Base-by-base conservation (phyloP, 2,113 vertebrate genomes). In the Tachysurus vachellii region DNA sequence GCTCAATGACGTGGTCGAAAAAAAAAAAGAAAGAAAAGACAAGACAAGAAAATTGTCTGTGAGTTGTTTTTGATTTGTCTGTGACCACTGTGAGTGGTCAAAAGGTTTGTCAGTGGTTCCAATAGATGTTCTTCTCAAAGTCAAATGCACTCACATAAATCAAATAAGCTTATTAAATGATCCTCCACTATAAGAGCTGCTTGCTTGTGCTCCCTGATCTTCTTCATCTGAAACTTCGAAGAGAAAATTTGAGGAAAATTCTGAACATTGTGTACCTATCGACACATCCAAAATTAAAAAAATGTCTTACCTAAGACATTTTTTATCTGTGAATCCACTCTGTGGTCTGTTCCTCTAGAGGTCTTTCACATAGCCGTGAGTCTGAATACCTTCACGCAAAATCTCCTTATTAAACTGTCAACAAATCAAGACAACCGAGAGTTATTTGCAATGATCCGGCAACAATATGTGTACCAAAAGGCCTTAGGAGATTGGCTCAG, bases 311-410 rank as follows among this genome's bases (percentile, higher is more conserved):
- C 10, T 50, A 59, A 57, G 53, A 16, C 10, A 21, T 36, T 50
- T 50, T 59, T 57, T 59, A 57, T 80, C 77, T 80, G 53, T 19
- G 17, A 57, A 42, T 80, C 53, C 53, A 53, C 23, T 76, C 73
- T 83, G 82, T 83, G 62, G 47, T 83, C 47, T 26, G 66, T 56
- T 70, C 47, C 50, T 16, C n/a, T 42, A 19, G 19, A 83, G 66
- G n/a, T 54, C 31, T 36, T 68, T 50, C 13, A 28, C 62, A 66
- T 19, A 31, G 62, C 82, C 57, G 17, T 80, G 16, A 68, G 17
- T 50, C 64, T 84, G 36, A 66, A 66, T 28, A 66, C 59, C 47
- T 50, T 66, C 31, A 68, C 1, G 42, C 44, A 68, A 66, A 28
- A 13, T 47, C n/a, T 84, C 16, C 11, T 26, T 57, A 54, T 59